Evolutionary conservation across 2,797 vertebrate genomes (phyloP), one percentile per base, ranked within the genome.

Genomic region (Amblyopsis hoosieri): DNA sequence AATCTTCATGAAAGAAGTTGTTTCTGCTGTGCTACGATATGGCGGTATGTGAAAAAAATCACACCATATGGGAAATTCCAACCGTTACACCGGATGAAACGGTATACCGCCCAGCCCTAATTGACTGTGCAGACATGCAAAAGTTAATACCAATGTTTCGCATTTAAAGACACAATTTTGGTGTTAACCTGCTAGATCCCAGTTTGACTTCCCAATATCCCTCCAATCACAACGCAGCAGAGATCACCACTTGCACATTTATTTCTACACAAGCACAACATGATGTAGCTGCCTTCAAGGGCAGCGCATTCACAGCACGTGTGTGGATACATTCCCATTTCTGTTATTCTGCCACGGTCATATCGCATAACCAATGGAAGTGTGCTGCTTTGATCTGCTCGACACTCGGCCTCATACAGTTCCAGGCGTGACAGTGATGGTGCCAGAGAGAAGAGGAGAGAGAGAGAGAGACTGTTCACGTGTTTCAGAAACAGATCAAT

Each of bases 321-420:
- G 67, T 23, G 23, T 23, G 23, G 23, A 23, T 23, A 29, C 55
- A 69, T 69, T 69, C 49, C 51, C 9, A 48, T 57, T 57, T 3
- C 46, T n/a, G 62, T 14, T 54, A 31, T 45, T 33, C 54, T 58
- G 54, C 75, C 63, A 23, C 29, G 73, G 83, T 81, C 67, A 71
- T 81, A 87, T 83, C 77, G 6, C 33, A 37, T 37, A 53, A 71
- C 52, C 54, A 52, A 69, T 66, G 54, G 61, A 67, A 51, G 61
- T 3, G 1, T 48, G 2, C 62, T 8, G 64, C 83, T 78, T 85
- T 87, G 69, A 82, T 78, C 67, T 56, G 49, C 42, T 74, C 69
- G 80, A 77, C 74, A 85, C 79, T 75, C 70, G 19, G 14, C 48
- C 54, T 19, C 68, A 53, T 72, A 29, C 49, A 76, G 69, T 64